These are phyloP conservation scores for Pseudobourletiella spinata DNA, from an alignment of 1,140 invertebrate genomes.

Conservation along the genomic window DNA sequence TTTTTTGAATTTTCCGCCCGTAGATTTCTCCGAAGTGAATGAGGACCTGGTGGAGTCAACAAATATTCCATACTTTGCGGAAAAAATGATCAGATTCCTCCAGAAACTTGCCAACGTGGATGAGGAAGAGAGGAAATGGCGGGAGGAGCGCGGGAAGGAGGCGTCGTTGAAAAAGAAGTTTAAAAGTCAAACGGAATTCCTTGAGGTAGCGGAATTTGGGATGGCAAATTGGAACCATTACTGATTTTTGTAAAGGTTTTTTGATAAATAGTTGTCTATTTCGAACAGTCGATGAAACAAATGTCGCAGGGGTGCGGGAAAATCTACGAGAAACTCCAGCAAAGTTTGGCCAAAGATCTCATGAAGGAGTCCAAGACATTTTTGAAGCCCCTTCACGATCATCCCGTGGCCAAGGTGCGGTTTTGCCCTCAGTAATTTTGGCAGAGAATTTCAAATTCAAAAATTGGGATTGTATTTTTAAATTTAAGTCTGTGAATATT, in stretches of 20 bases:
- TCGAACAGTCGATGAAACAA: not conserved
- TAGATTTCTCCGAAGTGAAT: too few species aligned
- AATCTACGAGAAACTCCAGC: not conserved
- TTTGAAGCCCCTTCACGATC: not conserved
- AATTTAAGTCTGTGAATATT: not conserved
- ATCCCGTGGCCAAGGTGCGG: not conserved
- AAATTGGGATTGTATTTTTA: not conserved
- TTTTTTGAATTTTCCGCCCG: too few species aligned
- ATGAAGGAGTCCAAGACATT: not conserved
- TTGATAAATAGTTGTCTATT: not conserved
- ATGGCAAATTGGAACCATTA: not conserved
- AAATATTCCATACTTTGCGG: not conserved
- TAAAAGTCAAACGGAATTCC: not conserved
- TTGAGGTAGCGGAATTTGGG: not conserved
- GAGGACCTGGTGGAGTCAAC: not conserved
- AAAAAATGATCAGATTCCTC: not conserved
- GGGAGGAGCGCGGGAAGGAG: not conserved
- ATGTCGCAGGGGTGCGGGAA: not conserved
- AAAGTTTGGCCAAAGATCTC: not conserved
- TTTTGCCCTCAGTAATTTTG: too few species aligned
- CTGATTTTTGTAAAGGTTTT: not conserved
- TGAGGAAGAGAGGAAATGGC: slow-evolving; percentile 1
- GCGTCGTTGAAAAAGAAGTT: not conserved
- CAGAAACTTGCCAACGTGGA: not conserved
- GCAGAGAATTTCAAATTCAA: too few species aligned